Conservation (phyloP, 2,888 invertebrate species). For the Acleris sparsana region DNA sequence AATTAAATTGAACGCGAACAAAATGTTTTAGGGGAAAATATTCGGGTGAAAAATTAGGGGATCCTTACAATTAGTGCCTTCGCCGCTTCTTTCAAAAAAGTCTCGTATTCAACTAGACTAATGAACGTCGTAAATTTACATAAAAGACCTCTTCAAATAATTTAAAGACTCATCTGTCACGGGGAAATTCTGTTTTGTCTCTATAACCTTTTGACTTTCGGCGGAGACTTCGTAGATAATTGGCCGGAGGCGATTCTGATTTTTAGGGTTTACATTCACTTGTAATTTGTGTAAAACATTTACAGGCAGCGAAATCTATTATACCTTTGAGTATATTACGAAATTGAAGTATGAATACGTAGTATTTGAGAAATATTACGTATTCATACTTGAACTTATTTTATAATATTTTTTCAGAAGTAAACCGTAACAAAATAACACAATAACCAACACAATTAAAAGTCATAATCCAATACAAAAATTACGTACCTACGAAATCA, state of each 20-base stretch:
- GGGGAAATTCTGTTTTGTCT: slow-evolving; percentile 28
- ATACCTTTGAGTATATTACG: too few relatives aligned
- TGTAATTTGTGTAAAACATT: too few relatives aligned
- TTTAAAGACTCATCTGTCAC: slow-evolving; percentile 58
- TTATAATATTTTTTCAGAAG: too few relatives aligned
- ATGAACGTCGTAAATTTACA: slow-evolving; percentile 73
- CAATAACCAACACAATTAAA: too few relatives aligned
- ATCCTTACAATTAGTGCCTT: slow-evolving; percentile 72
- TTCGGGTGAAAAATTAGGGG: slow-evolving; percentile 71
- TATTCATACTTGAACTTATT: too few relatives aligned
- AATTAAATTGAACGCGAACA: slow-evolving; percentile 10
- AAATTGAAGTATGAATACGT: too few relatives aligned
- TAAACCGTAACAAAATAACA: too few relatives aligned
- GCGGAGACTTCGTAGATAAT: slow-evolving; percentile 4
- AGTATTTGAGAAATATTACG: too few relatives aligned
- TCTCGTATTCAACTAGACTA: slow-evolving; percentile 74
- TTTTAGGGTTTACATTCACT: not conserved
- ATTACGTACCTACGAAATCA: too few relatives aligned
- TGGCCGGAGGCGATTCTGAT: slow-evolving; percentile 3
- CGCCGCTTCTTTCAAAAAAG: slow-evolving; percentile 69
- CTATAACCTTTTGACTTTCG: slow-evolving; percentile 30
- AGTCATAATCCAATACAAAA: too few relatives aligned
- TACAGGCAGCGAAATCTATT: too few relatives aligned
- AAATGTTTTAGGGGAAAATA: slow-evolving; percentile 42
- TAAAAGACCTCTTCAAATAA: slow-evolving; percentile 63